phyloP scores from a whole-genome alignment of 2,113 vertebrate species.

The Rhinoderma darwinii region DNA sequence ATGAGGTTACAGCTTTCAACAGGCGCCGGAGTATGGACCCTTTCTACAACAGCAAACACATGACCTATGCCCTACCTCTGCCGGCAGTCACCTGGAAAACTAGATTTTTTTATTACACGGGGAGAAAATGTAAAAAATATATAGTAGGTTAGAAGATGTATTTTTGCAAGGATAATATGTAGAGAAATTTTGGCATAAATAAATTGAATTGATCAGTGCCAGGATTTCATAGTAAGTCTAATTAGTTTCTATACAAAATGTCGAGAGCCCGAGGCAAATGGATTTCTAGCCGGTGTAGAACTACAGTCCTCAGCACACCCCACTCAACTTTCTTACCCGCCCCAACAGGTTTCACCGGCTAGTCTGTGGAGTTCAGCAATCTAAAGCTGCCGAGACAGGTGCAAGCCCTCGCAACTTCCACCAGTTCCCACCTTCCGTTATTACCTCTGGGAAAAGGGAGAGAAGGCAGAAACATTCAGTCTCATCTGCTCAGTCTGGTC shows the following conservation, averaged over 20 bases:
- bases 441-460: background rate
- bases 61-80: background rate
- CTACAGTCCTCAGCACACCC: background rate
- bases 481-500: background rate
- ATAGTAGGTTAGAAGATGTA: background rate
- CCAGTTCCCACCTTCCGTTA: conserved; percentile 1
- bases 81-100: background rate
- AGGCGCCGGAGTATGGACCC: background rate
- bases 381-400: conserved; percentile 35
- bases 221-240: no score
- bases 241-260: no score
- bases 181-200: background rate
- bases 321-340: background rate
- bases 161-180: background rate
- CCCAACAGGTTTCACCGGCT: background rate
- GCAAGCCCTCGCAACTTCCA: background rate
- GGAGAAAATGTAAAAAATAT: background rate
- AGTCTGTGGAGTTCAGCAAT: background rate
- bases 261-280: background rate
- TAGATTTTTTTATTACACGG: background rate
- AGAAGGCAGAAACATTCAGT: background rate
- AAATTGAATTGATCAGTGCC: background rate
- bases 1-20: background rate
- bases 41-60: background rate
- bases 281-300: background rate